phyloP scores from a whole-genome alignment of 2,888 invertebrate species.

The Drosophila subquinaria region DNA sequence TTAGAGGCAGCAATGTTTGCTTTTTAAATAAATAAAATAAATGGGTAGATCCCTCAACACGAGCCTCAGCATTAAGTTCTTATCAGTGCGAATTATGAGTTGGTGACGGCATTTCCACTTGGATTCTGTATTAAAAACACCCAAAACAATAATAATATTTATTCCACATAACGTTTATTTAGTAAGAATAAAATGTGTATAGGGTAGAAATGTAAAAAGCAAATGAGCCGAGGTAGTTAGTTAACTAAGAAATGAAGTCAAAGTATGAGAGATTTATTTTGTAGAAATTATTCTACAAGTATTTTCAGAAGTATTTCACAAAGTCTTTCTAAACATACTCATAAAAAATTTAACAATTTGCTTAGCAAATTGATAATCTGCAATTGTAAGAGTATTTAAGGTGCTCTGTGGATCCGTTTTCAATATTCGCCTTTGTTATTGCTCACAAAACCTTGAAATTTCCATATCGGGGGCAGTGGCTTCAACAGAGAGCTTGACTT shows the following conservation, averaged over 20 bases:
- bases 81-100: constrained; percentile 34
- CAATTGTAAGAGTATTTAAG: constrained; percentile 16
- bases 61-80: constrained; percentile 19
- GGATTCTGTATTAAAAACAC: constrained; percentile 1
- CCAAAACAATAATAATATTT: background rate
- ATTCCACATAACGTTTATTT: too few species aligned
- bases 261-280: background rate
- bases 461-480: constrained; percentile 12
- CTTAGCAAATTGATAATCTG: background rate
- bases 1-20: too few species aligned
- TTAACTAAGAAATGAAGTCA: background rate
- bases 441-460: background rate
- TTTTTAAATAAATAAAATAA: too few species aligned
- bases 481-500: constrained; percentile 13
- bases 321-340: background rate
- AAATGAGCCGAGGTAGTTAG: too few species aligned
- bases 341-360: background rate
- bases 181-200: background rate
- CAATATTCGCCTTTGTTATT: background rate
- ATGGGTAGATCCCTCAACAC: constrained; percentile 19
- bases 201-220: too few species aligned
- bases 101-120: constrained; percentile 1
- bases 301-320: too few species aligned
- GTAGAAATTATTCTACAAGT: background rate
- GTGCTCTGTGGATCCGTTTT: background rate